Conservation (phyloP, 2,797 vertebrate species). For the Masticophis lateralis region DNA sequence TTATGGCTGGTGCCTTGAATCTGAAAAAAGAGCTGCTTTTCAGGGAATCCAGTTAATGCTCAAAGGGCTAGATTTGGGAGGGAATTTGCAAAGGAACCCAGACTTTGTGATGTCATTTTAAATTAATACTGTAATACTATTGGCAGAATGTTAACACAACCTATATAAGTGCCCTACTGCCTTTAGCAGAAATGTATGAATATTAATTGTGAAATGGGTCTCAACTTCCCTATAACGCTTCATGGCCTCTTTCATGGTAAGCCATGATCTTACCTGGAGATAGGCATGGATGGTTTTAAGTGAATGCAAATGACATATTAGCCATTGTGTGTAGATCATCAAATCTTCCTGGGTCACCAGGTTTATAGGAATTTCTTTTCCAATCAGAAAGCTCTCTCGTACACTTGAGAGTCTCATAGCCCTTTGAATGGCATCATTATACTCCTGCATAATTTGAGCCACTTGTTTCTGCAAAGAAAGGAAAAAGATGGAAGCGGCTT, state of each 20-base stretch:
- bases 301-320: conserved; percentile 76
- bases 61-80: not conserved
- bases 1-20: not conserved
- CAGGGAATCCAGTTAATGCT: not conserved
- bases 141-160: not conserved
- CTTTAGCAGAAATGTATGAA: not conserved
- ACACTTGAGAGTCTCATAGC: conserved; percentile 70
- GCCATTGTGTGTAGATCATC: conserved; percentile 72
- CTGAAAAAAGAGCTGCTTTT: not conserved
- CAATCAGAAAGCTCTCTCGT: conserved; percentile 67
- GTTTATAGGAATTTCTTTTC: conserved; percentile 56
- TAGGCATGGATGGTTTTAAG: conserved; percentile 71
- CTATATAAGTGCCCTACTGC: not conserved
- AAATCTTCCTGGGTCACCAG: conserved; percentile 72
- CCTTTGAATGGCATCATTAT: conserved; percentile 72
- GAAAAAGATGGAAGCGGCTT: not conserved
- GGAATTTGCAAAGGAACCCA: not conserved
- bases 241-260: not conserved
- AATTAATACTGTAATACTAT: not conserved
- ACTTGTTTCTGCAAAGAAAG: conserved; percentile 59
- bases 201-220: not conserved
- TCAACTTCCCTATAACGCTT: not conserved
- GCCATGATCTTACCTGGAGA: conserved; percentile 63
- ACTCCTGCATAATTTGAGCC: conserved; percentile 67
- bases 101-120: not conserved